These are phyloP conservation scores for Ctenopoma multispine DNA, from an alignment of 2,797 vertebrate species.

Conservation along the genomic window DNA sequence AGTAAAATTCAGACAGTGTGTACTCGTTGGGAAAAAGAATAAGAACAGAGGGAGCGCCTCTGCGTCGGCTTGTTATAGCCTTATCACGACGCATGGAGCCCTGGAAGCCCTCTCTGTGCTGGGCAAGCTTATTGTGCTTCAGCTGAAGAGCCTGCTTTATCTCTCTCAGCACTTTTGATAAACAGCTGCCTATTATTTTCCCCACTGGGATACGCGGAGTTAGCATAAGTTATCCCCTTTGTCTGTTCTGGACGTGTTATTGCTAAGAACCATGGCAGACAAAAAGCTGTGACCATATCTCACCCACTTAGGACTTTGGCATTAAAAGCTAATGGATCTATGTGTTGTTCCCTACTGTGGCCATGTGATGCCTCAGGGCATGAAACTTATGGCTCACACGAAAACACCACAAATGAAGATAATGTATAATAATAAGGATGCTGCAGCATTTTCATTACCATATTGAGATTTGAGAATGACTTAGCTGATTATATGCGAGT, in stretches of 20 bases:
- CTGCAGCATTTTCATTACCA: constrained; percentile 1
- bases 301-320: constrained; percentile 53
- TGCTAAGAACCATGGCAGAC: constrained; percentile 46
- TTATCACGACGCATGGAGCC: constrained; percentile 56
- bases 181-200: constrained; percentile 64
- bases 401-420: constrained; percentile 35
- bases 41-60: constrained; percentile 32
- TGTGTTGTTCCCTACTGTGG: constrained; percentile 47
- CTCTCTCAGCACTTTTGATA: constrained; percentile 70
- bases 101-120: constrained; percentile 47
- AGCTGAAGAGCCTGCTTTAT: constrained; percentile 71
- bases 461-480: constrained; percentile 1
- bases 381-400: constrained; percentile 54
- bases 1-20: constrained; percentile 35
- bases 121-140: constrained; percentile 56
- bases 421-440: constrained; percentile 7
- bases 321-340: constrained; percentile 55
- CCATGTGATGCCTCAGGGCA: constrained; percentile 54
- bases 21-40: constrained; percentile 49
- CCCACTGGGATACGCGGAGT: constrained; percentile 46
- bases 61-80: constrained; percentile 66
- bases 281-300: constrained; percentile 46
- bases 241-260: constrained; percentile 40
- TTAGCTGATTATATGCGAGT: background rate
- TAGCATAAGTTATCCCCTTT: constrained; percentile 39